Conservation (phyloP, 2,888 invertebrate genomes). For the Theretra japonica region DNA sequence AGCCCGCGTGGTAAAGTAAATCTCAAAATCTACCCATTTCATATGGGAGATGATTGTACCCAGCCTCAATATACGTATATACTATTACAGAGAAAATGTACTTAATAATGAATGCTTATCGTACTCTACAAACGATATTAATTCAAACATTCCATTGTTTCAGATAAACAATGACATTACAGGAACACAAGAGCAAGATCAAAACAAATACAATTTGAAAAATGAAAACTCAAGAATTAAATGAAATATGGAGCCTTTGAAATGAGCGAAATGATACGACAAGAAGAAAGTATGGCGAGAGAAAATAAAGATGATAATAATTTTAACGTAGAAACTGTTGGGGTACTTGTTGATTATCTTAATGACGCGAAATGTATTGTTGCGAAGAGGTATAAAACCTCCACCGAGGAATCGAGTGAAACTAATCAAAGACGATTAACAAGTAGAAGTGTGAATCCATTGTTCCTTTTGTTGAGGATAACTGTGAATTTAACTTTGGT, state of each 20-base stretch:
- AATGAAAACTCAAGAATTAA: slow-evolving; percentile 11
- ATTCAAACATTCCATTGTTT: slow-evolving; percentile 11
- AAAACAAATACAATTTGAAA: slow-evolving; percentile 10
- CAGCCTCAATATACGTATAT: no score
- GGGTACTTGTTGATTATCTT: background rate
- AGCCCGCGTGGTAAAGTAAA: no score
- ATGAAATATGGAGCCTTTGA: slow-evolving; percentile 17
- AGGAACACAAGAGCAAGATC: background rate
- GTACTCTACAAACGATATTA: background rate
- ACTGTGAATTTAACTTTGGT: slow-evolving; percentile 41
- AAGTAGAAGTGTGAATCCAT: slow-evolving; percentile 70
- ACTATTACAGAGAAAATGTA: background rate
- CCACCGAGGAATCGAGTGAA: slow-evolving; percentile 7
- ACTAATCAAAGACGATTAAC: slow-evolving; percentile 53
- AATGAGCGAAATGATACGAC: background rate
- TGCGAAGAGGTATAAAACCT: background rate
- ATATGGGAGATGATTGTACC: no score
- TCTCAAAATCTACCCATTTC: no score
- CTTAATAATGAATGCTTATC: background rate
- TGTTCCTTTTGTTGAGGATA: slow-evolving; percentile 77
- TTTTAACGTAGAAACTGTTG: slow-evolving; percentile 2
- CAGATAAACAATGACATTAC: slow-evolving; percentile 25
- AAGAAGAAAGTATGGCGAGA: slow-evolving; percentile 1
- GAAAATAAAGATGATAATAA: background rate
- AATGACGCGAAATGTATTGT: slow-evolving; percentile 10